phyloP scores from a whole-genome alignment of 2,888 invertebrate species.

The Dioctria rufipes region DNA sequence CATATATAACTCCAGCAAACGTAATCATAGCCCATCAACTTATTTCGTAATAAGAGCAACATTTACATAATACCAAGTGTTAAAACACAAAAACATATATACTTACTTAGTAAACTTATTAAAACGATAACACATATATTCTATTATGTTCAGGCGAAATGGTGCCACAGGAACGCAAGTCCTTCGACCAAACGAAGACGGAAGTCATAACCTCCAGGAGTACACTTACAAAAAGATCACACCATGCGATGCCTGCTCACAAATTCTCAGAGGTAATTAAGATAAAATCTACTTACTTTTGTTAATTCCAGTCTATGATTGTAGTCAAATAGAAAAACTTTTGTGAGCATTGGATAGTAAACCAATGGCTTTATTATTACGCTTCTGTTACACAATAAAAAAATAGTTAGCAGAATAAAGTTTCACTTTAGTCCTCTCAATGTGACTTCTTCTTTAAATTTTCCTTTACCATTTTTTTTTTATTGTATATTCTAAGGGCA shows the following conservation, averaged over 20 bases:
- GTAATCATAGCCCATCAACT: neutral
- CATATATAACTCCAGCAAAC: neutral
- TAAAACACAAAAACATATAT: too few relatives aligned
- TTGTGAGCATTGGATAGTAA: too few relatives aligned
- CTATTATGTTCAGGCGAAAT: slow-evolving; percentile 76
- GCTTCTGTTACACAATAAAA: neutral
- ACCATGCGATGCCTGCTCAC: slow-evolving; percentile 94
- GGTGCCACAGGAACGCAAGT: slow-evolving; percentile 76
- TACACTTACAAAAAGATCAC: slow-evolving; percentile 97
- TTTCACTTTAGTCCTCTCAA: neutral
- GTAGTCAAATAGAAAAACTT: too few relatives aligned
- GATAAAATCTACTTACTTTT: neutral
- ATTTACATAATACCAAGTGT: neutral
- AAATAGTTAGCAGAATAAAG: neutral
- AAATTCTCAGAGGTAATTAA: slow-evolving; percentile 86
- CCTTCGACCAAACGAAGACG: slow-evolving; percentile 69
- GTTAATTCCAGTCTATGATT: neutral
- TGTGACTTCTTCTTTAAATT: neutral
- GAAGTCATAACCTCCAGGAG: slow-evolving; percentile 88
- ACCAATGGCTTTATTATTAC: neutral
- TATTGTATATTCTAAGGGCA: slow-evolving; percentile 78
- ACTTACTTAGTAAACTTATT: neutral
- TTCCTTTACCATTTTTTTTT: slow-evolving; percentile 1
- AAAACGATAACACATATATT: neutral
- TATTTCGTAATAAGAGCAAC: neutral